Evolutionary conservation across 2,113 vertebrate species (phyloP).

Genomic region (Otocyon megalotis): DNA sequence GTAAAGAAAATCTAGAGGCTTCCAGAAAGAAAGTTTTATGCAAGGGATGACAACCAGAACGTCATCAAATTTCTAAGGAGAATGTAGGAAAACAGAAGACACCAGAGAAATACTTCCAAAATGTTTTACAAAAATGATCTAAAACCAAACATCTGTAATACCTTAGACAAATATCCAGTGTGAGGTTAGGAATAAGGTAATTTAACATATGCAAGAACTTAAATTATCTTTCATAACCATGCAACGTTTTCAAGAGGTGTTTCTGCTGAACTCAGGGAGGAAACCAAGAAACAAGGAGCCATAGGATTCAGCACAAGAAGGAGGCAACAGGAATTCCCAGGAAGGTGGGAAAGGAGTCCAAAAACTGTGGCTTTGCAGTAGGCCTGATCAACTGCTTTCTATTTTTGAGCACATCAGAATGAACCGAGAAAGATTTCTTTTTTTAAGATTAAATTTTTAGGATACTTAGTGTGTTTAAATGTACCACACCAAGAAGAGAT

Average conservation of each 20-base stretch:
- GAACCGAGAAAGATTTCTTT: neutral
- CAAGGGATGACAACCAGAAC: neutral
- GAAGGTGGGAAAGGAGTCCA: neutral
- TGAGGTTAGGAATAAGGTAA: neutral
- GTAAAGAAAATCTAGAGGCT: neutral
- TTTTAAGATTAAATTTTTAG: constrained; percentile 40
- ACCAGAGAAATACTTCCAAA: neutral
- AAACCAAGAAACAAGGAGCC: neutral
- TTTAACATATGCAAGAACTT: neutral
- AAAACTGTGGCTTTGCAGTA: neutral
- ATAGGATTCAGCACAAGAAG: neutral
- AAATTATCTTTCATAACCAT: neutral
- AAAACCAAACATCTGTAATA: neutral
- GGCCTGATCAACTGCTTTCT: neutral
- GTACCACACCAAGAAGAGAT: neutral
- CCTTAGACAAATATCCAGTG: neutral
- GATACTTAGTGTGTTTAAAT: neutral
- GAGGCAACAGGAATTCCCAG: neutral
- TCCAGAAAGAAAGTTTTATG: neutral
- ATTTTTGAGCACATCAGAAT: neutral
- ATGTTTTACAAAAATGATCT: neutral
- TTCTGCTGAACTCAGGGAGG: neutral
- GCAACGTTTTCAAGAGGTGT: neutral
- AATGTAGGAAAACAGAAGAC: neutral
- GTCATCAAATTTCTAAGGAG: neutral